Evolutionary conservation across 1,140 invertebrate species (phyloP).

Genomic region (Eciton burchellii): DNA sequence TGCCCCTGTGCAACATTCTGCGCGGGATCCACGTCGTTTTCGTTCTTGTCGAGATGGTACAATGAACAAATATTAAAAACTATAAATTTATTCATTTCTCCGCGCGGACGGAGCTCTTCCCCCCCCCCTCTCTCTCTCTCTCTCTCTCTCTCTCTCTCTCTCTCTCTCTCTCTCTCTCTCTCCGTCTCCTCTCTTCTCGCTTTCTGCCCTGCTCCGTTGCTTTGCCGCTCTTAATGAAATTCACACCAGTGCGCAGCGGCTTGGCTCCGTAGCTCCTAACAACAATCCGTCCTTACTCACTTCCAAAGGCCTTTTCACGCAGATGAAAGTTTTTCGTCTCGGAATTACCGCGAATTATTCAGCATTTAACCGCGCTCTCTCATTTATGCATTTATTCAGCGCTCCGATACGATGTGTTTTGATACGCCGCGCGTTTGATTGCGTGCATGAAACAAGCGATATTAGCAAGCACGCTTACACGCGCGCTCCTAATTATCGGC

Average conservation of each 20-base stretch:
- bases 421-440: slow-evolving; percentile 19
- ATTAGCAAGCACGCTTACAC: too few species aligned
- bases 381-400: slow-evolving; percentile 60
- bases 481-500: slow-evolving; percentile 8
- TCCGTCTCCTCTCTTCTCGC: too few species aligned
- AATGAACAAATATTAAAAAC: slow-evolving; percentile 78
- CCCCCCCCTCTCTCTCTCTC: not conserved
- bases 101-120: not conserved
- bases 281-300: slow-evolving; percentile 34
- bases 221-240: slow-evolving; percentile 74
- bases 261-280: slow-evolving; percentile 39
- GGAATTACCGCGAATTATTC: slow-evolving; percentile 59
- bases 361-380: slow-evolving; percentile 41
- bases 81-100: slow-evolving; percentile 75
- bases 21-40: slow-evolving; percentile 2
- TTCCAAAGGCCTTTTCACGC: slow-evolving; percentile 8
- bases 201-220: not conserved
- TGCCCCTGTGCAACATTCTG: not conserved
- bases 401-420: slow-evolving; percentile 45
- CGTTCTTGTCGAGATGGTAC: slow-evolving; percentile 45
- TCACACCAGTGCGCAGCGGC: slow-evolving; percentile 55
- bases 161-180: slow-evolving; percentile 4
- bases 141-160: not conserved
- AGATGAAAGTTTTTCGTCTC: slow-evolving; percentile 60
- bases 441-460: too few species aligned